Evolutionary conservation across 2,888 invertebrate genomes (phyloP), one percentile per base, ranked within the genome.

Genomic region (Mechanitis mazaeus): DNA sequence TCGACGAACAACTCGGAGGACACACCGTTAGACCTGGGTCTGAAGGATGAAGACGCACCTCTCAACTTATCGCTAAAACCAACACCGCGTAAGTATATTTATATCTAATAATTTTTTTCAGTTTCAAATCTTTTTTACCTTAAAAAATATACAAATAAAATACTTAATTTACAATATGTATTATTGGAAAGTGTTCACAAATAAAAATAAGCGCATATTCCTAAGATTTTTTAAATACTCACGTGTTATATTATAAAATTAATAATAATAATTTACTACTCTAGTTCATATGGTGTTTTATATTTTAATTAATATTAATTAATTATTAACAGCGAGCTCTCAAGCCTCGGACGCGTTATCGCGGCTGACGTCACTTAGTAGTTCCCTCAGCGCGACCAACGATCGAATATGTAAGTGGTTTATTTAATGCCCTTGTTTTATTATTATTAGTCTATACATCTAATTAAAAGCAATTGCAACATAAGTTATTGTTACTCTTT

Each of bases 21-120:
- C 12, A 82, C 90, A 0, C 90, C 92, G 0, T 71, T 91, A 31
- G 92, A 92, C 71, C 87, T 92, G 33, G 88, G 90, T 1, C 65
- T 79, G 28, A 88, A 87, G 69, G 92, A 93, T 56, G 93, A 93
- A 3, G 96, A 96, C 73, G 93, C 94, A 1, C 96, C 96, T 0
- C 91, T 96, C 33, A 96, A 96, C 85, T 92, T 96, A 28, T 96
- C 95, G 2, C 90, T 96, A 69, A 96, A 96, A 82, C 94, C 95
- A 1, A 78, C 86, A 2, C 87, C 89, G 45, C 77, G 89, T 90
- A 60, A 80, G 84, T 77, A 56, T 35, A 42, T 6, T 47, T 20
- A 47, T 20, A 47, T 33, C 20, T 35, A n/a, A 12, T 38, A 38
- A 38, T 38, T 6, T 6, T 38, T 7, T 20, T 20, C 20, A 20